Evolutionary conservation across 2,797 vertebrate species (phyloP).

Genomic region (Lagodon rhomboides): DNA sequence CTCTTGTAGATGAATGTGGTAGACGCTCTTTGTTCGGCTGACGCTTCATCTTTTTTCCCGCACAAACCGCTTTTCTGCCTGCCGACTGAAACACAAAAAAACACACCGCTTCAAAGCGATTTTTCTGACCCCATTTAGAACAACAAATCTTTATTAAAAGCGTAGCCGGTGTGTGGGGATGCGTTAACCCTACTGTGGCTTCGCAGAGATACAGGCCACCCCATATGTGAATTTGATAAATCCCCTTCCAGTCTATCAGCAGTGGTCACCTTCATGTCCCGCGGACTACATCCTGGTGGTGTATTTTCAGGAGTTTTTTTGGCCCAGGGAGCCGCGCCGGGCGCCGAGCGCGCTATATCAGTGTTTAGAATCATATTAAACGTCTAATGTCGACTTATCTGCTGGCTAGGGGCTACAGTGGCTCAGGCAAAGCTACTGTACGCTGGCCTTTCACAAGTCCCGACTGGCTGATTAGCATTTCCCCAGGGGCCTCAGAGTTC

Average conservation of each 20-base stretch:
- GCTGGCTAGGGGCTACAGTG: slow-evolving; percentile 46
- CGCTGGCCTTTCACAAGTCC: slow-evolving; percentile 47
- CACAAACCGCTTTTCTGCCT: not conserved
- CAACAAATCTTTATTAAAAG: slow-evolving; percentile 4
- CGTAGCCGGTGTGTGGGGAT: not conserved
- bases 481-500: slow-evolving; percentile 39
- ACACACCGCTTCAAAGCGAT: not conserved
- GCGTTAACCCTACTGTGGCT: not conserved
- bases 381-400: slow-evolving; percentile 60
- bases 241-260: slow-evolving; percentile 32
- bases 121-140: slow-evolving; percentile 26
- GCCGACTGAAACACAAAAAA: slow-evolving; percentile 12
- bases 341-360: slow-evolving; percentile 49
- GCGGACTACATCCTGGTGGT: slow-evolving; percentile 35
- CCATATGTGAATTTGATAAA: slow-evolving; percentile 5
- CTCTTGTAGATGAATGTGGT: slow-evolving; percentile 36
- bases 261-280: slow-evolving; percentile 37
- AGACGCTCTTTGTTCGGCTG: slow-evolving; percentile 23
- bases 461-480: slow-evolving; percentile 60
- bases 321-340: slow-evolving; percentile 47
- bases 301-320: slow-evolving; percentile 32
- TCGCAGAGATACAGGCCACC: not conserved
- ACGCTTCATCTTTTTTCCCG: not conserved
- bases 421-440: slow-evolving; percentile 41
- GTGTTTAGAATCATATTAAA: slow-evolving; percentile 67